Conservation (phyloP, 2,113 vertebrate species). For the Ochotona curzoniae region DNA sequence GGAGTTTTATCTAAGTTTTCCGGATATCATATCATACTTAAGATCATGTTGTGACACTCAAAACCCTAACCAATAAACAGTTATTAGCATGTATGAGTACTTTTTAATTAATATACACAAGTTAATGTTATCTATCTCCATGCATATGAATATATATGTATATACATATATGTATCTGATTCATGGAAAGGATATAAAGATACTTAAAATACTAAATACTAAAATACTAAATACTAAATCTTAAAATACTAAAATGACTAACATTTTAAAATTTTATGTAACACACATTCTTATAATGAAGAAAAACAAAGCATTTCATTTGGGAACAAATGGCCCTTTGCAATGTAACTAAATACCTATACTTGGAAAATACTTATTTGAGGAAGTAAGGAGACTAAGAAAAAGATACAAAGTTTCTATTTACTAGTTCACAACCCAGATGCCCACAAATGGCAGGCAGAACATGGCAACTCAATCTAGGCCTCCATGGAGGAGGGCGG, state of each 20-base stretch:
- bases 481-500: too few relatives aligned
- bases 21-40: neutral
- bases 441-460: too few relatives aligned
- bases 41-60: neutral
- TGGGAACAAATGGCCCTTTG: constrained; percentile 6
- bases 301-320: neutral
- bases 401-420: too few relatives aligned
- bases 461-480: too few relatives aligned
- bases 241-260: constrained; percentile 16
- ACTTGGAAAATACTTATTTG: neutral
- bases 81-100: neutral
- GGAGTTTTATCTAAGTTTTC: constrained; percentile 10
- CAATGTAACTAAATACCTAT: neutral
- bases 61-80: neutral
- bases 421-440: too few relatives aligned
- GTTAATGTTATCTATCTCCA: neutral
- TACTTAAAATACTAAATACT: neutral
- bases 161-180: neutral
- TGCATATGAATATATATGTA: neutral
- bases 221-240: constrained; percentile 1
- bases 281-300: neutral
- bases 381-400: too few relatives aligned
- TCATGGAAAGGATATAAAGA: neutral
- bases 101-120: constrained; percentile 6
- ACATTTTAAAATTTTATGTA: constrained; percentile 46